Base-by-base conservation (phyloP, 1,140 invertebrate genomes). In the Drosophila busckii region DNA sequence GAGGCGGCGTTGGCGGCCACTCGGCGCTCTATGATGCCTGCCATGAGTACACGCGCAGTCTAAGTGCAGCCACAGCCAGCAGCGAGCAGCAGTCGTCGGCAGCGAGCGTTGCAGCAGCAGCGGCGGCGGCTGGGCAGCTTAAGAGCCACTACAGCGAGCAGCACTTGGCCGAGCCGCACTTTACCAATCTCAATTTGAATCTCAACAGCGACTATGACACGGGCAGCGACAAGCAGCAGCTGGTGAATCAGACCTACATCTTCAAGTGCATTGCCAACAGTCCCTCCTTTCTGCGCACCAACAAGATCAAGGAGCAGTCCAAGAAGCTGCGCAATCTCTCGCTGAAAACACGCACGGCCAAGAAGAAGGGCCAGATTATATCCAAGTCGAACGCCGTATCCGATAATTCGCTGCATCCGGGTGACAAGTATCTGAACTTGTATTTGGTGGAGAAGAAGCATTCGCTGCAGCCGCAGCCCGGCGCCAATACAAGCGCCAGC, bases 271-370 rank as follows among this genome's bases (percentile, higher is more conserved):
- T 87, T 12, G 85, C 85, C 16, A 87, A 87, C 35, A 87, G 85
- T 67, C 82, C 85, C 3, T 87, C 85, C 52, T 87, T 87, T 50
- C 60, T 87, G 45, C 85, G 84, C 46, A 80, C 83, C 50, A 87
- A 87, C 50, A 87, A 87, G 70, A 85, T 87, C 66, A 87, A 87
- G 63, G 85, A 87, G 46, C 85, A 87, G 59, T 85, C 85, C n/a
- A 84, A 84, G 49, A 87, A 85, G 46, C 40, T 87, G 29, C 66
- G 85, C 22, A 87, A 87, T 56, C 64, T 87, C 4, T 87, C 85
- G 12, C 59, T 87, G 9, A 87, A 85, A 20, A 85, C 83, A 7
- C 66, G 83, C 34, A 82, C 67, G 1, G 73, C 60, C 23, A 85
- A 85, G 28, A 85, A 84, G 56, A 87, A 87, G 62, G 84, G 85